A percentile compares a stretch with the other conserved stretches of the same genome.
Conservation (phyloP, 2,113 vertebrate genomes). For the Mola mola region DNA sequence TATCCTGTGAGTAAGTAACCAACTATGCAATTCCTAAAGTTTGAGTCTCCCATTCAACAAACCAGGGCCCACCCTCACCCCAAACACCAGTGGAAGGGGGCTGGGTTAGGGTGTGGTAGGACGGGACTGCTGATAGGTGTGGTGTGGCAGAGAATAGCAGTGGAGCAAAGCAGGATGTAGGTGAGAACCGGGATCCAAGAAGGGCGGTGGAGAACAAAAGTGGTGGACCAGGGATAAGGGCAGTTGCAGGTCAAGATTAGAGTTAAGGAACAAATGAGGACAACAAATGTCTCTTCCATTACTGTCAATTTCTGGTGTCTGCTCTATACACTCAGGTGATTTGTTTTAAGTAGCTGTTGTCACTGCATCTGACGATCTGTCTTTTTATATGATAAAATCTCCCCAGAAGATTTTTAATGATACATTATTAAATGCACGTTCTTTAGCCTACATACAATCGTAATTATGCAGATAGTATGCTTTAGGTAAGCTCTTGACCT, state of each 20-base stretch:
- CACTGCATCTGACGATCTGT: too few relatives aligned
- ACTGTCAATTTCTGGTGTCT: too few relatives aligned
- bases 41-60: constrained; percentile 51
- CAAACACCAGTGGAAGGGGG: not conserved
- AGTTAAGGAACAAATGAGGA: too few relatives aligned
- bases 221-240: not conserved
- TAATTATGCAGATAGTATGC: too few relatives aligned
- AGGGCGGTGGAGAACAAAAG: constrained; percentile 5
- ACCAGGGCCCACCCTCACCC: constrained; percentile 42
- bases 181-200: constrained; percentile 21
- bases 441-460: too few relatives aligned
- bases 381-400: too few relatives aligned
- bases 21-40: constrained; percentile 76
- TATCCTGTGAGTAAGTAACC: constrained; percentile 77
- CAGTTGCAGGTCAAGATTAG: constrained; percentile 21
- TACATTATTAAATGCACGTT: too few relatives aligned
- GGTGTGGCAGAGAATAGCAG: constrained; percentile 42
- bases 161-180: constrained; percentile 56
- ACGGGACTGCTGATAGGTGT: constrained; percentile 46
- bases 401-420: too few relatives aligned
- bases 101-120: constrained; percentile 12
- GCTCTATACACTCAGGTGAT: too few relatives aligned
- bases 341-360: too few relatives aligned
- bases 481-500: too few relatives aligned
- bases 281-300: too few relatives aligned